Evolutionary conservation across 2,113 vertebrate species (phyloP).

Genomic region (Lasiurus cinereus): DNA sequence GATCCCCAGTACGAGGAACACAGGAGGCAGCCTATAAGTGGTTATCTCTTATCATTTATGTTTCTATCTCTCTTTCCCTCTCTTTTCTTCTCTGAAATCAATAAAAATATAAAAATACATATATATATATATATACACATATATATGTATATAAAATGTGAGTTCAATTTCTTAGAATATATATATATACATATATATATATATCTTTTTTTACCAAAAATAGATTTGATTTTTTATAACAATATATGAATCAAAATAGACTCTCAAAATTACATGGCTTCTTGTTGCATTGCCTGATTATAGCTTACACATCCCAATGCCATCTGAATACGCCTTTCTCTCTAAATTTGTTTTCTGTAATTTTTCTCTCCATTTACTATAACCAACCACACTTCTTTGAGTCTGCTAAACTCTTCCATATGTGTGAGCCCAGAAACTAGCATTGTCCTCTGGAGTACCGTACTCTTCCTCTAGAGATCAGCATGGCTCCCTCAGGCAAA

Average conservation of each 20-base stretch:
- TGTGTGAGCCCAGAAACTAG: neutral
- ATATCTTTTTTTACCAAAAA: neutral
- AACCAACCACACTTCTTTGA: neutral
- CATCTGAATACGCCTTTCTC: neutral
- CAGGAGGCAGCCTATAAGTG: too few species aligned
- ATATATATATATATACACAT: neutral
- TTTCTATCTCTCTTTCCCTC: too few species aligned
- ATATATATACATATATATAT: neutral
- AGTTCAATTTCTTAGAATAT: neutral
- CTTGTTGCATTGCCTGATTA: neutral
- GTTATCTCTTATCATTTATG: too few species aligned
- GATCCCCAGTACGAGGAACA: too few species aligned
- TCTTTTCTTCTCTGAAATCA: too few species aligned
- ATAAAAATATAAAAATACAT: too few species aligned
- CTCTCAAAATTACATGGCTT: neutral
- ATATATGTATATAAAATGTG: neutral
- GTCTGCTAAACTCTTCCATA: neutral
- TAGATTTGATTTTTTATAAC: neutral
- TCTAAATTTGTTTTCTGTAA: neutral
- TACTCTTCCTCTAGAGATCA: neutral
- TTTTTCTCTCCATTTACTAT: neutral
- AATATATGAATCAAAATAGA: neutral
- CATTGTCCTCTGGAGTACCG: neutral
- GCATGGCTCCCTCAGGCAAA: neutral
- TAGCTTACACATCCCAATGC: neutral